Conservation (phyloP, 2,888 invertebrate species). For the Drosophila tripunctata region DNA sequence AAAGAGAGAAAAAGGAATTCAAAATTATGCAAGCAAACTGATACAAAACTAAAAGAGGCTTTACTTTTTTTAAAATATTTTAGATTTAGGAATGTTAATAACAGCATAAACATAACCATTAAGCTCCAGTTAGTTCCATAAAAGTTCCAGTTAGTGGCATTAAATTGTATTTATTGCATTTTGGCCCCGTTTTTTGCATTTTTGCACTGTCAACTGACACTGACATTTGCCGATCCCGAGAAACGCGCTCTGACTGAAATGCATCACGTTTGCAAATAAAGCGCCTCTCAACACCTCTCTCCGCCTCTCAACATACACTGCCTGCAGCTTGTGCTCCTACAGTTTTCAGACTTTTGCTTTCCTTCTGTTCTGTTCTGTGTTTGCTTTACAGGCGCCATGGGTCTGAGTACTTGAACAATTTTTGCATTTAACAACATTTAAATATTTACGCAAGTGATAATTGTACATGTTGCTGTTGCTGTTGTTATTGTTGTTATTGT, state of each 20-base stretch:
- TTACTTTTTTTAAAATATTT: too few relatives aligned
- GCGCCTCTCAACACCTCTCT: constrained; percentile 3
- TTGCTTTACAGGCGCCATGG: constrained; percentile 61
- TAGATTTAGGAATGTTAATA: too few relatives aligned
- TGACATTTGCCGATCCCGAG: constrained; percentile 52
- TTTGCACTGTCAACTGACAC: constrained; percentile 58
- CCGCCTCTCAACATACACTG: background rate
- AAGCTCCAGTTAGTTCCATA: too few relatives aligned
- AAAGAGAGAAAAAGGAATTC: too few relatives aligned
- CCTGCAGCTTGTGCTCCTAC: background rate
- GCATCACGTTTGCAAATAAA: constrained; percentile 79
- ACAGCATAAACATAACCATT: too few relatives aligned
- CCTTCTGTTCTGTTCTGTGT: background rate
- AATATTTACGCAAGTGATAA: constrained; percentile 78
- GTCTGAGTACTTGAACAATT: constrained; percentile 44
- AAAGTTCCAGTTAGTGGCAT: constrained; percentile 49
- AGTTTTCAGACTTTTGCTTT: background rate
- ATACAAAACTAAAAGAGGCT: too few relatives aligned
- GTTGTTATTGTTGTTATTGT: constrained; percentile 38
- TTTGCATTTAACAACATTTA: constrained; percentile 65
- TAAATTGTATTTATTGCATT: constrained; percentile 62
- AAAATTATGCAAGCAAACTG: too few relatives aligned
- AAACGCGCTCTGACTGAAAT: constrained; percentile 37
- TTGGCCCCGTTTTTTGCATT: constrained; percentile 68
- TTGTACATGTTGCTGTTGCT: constrained; percentile 46